phyloP scores from a whole-genome alignment of 2,888 invertebrate species.

The Thalpophila matura region DNA sequence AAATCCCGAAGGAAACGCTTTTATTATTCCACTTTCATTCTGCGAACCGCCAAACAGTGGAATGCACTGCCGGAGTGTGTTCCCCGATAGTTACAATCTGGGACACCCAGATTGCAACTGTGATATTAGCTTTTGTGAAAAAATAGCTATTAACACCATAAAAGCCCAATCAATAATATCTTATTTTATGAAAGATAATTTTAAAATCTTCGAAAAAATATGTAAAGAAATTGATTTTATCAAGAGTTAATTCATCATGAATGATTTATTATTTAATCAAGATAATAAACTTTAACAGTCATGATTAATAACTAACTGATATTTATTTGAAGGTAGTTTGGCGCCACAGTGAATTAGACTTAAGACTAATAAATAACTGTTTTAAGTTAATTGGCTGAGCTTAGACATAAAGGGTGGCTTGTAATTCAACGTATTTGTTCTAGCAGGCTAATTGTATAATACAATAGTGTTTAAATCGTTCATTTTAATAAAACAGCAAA shows the following conservation, averaged over 20 bases:
- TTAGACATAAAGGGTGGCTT: too few species aligned
- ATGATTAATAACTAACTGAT: conserved; percentile 22
- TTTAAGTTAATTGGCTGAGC: conserved; percentile 31
- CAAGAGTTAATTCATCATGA: conserved; percentile 3
- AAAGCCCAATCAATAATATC: neutral
- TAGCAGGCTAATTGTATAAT: too few species aligned
- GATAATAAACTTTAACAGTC: conserved; percentile 26
- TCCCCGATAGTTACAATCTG: too few species aligned
- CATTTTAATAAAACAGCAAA: too few species aligned
- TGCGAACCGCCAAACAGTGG: too few species aligned
- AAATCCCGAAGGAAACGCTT: too few species aligned
- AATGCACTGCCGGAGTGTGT: too few species aligned
- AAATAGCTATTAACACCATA: too few species aligned
- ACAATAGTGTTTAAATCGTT: too few species aligned
- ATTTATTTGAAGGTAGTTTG: conserved; percentile 27
- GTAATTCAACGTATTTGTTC: too few species aligned
- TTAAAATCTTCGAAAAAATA: conserved; percentile 1
- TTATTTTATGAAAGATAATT: neutral
- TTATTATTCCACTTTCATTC: too few species aligned
- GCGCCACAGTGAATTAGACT: conserved; percentile 35
- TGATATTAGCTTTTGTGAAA: neutral
- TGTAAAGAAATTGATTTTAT: conserved; percentile 17
- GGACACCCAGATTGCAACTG: too few species aligned
- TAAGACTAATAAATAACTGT: conserved; percentile 28
- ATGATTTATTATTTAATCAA: conserved; percentile 25